Evolutionary conservation across 2,888 invertebrate genomes (phyloP), one percentile per base, ranked within the genome.

Genomic region (Lycaena phlaeas): DNA sequence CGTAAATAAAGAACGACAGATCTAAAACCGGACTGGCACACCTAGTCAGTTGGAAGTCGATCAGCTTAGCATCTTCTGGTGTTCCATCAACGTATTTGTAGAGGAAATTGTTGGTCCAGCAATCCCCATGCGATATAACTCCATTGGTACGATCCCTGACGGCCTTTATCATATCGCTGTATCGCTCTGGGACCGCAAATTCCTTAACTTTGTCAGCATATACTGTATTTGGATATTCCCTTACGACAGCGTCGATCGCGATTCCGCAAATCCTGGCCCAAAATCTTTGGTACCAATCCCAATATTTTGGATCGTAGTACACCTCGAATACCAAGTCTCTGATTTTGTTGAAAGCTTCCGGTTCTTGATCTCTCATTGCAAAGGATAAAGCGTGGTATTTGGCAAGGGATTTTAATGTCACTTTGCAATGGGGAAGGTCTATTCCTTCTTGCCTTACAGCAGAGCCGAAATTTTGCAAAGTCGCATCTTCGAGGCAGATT

Each of bases 41-140:
- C 57, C 87, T 82, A 0, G 89, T 66, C 30, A 92, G 57, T 61
- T 92, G 92, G 52, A 90, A 92, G 56, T 92, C 92, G 25, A 92
- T 88, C 44, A 92, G 77, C 51, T 88, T 86, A 0, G 85, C 82
- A 43, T 81, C 77, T 3, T 66, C 46, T 0, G 81, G 75, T 1
- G 25, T 29, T 0, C 51, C 50, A 6, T 60, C 43, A 0, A 54
- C 49, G 38, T 81, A 70, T 50, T 86, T 85, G 5, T 87, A 86
- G 0, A 92, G 61, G 51, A 92, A 92, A 59, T 93, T 92, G n/a
- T 90, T 90, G 0, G 89, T 86, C 92, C 92, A 92, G 27, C 88
- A 87, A 59, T 93, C 92, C 0, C 92, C 92, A 43, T 92, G 92
- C 0, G 86, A 87, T 17, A 92, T 86, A 0, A 89, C 89, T 0